Evolutionary conservation across 1,140 invertebrate genomes (phyloP), one percentile per base, ranked within the genome.

Genomic region (Ostrea denselamellosa): DNA sequence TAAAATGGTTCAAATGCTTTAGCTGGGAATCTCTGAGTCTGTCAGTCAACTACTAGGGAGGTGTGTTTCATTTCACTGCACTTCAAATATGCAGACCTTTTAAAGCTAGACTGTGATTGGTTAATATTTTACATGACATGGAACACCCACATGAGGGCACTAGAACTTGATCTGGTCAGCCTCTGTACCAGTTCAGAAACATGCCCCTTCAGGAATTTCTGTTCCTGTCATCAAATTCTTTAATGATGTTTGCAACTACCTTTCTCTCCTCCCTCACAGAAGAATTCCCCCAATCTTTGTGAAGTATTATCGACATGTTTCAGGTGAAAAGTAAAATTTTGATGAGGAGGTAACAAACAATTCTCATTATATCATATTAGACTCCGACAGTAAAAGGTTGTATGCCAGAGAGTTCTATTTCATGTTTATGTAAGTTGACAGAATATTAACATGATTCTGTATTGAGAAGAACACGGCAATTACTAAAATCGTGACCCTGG

Each of bases 1-100:
- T 77, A 77, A 77, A 77, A 77, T 77, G 68, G 68, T 77, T 77
- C 25, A 77, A 77, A 77, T 77, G 68, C 25, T 77, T 77, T 34
- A 25, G 68, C 68, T 77, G 68, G 68, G 68, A 77, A 77, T 44
- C 28, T 71, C 68, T 8, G 14, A 3, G 28, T 25, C 68, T 77
- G 68, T 77, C 68, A 77, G 68, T 77, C 68, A 77, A 77, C 28
- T 77, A 77, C 25, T 28, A 17, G 68, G 25, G 68, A 25, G 68
- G 12, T 77, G 68, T 28, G 68, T 25, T 62, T 62, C 56, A 62
- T 62, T 62, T 62, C 56, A 62, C 56, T 62, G 17, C 56, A 77
- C 68, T 77, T 71, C 68, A 25, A 44, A 71, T 28, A 28, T 34
- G 22, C 68, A 34, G 14, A 25, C 68, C 68, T 71, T 77, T 77